phyloP scores from a whole-genome alignment of 2,797 vertebrate genomes.

The Catostomus latipinnis region DNA sequence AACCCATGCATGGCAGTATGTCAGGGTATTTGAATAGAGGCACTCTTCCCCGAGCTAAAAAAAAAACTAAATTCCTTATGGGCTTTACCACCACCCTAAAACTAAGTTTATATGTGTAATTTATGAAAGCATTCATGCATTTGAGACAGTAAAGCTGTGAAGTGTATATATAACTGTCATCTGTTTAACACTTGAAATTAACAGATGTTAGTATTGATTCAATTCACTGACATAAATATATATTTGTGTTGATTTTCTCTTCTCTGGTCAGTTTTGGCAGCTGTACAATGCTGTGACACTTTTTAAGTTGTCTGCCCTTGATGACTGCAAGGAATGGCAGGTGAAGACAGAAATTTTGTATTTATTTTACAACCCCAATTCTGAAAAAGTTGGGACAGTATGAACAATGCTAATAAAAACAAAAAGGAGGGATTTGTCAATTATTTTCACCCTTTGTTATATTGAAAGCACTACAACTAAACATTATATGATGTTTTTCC shows the following conservation, averaged over 20 bases:
- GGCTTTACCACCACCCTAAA: neutral
- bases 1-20: neutral
- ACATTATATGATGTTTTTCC: too few relatives aligned
- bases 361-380: too few relatives aligned
- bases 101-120: neutral
- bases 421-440: too few relatives aligned
- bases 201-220: neutral
- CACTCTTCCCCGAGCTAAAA: too few relatives aligned
- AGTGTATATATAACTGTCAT: neutral
- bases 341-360: constrained; percentile 65
- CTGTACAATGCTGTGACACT: constrained; percentile 93
- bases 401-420: too few relatives aligned
- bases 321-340: constrained; percentile 98
- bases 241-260: constrained; percentile 20
- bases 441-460: too few relatives aligned
- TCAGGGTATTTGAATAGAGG: neutral
- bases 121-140: neutral
- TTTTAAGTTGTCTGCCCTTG: constrained; percentile 87
- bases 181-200: neutral
- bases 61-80: too few relatives aligned
- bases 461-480: too few relatives aligned
- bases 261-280: constrained; percentile 91
- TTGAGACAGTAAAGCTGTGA: neutral
- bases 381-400: too few relatives aligned
- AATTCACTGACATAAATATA: neutral